phyloP scores from a whole-genome alignment of 2,113 vertebrate species.

The Rhombomys opimus region DNA sequence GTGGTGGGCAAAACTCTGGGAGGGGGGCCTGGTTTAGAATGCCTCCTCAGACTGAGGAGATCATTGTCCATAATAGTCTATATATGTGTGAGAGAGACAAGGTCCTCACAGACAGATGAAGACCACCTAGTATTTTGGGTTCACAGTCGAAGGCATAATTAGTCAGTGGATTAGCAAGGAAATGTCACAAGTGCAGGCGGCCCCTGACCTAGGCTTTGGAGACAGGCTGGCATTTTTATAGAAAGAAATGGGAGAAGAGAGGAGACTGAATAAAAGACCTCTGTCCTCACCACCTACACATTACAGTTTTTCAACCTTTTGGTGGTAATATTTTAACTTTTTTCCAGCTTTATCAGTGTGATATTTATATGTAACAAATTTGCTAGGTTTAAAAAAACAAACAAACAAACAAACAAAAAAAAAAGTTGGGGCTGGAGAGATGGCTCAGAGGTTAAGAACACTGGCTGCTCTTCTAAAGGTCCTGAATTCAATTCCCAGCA shows the following conservation, averaged over 20 bases:
- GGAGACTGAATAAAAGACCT: neutral
- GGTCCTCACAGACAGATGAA: neutral
- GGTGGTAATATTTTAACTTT: neutral
- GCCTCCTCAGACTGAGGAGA: neutral
- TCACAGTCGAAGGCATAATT: neutral
- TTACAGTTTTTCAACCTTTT: neutral
- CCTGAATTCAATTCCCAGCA: too few relatives aligned
- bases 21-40: neutral
- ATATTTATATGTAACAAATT: neutral
- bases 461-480: too few relatives aligned
- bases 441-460: too few relatives aligned
- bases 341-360: neutral
- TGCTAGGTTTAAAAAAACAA: neutral
- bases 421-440: too few relatives aligned
- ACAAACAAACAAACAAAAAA: too few relatives aligned
- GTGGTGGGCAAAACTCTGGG: neutral
- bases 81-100: neutral
- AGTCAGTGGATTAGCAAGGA: neutral
- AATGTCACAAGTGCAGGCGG: neutral
- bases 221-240: neutral
- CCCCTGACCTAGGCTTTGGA: neutral
- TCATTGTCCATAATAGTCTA: neutral
- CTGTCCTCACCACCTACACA: neutral
- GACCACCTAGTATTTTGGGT: neutral
- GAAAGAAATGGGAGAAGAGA: neutral